Evolutionary conservation across 2,797 vertebrate genomes (phyloP), one percentile per base, ranked within the genome.

Genomic region (Periophthalmus magnuspinnatus): DNA sequence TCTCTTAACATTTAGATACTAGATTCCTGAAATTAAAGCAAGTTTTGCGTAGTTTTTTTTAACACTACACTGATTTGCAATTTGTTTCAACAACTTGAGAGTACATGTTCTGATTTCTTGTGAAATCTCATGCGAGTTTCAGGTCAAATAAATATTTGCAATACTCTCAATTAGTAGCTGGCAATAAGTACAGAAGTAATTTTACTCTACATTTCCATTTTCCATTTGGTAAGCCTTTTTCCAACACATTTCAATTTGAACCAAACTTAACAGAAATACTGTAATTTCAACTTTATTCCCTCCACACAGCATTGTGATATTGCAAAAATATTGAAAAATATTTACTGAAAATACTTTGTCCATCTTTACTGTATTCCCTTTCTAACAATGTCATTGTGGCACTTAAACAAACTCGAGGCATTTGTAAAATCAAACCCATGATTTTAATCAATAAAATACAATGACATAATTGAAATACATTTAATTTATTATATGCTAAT

Each of bases 391-490:
- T 38, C 33, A 34, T 76, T 68, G 76, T 83, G 75, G 72, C 76
- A 74, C 76, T 85, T 84, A 62, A 45, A 86, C 86, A 88, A 88
- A 85, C 69, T 78, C 70, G 5, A 81, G 68, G 76, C 71, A 65
- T 60, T 75, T 71, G 55, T 91, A 90, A 92, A 94, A 92, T 92
- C 87, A 84, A 92, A 93, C 89, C 85, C 69, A 88, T 93, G 89
- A 91, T 93, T 57, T 94, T 95, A 94, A 94, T 92, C 90, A 90
- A 77, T 93, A 95, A 95, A 94, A 95, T 94, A 94, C 91, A 93
- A 92, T 86, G 82, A 84, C 74, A 84, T 65, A 70, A 84, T 80
- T 87, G 90, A 90, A 91, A 89, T 88, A 74, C 92, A 91, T 81
- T 91, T 88, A 87, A 92, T 90, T 90, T 90, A 82, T 91, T 93